Conservation (phyloP, 2,113 vertebrate genomes). For the Phrynosoma blainvillii region DNA sequence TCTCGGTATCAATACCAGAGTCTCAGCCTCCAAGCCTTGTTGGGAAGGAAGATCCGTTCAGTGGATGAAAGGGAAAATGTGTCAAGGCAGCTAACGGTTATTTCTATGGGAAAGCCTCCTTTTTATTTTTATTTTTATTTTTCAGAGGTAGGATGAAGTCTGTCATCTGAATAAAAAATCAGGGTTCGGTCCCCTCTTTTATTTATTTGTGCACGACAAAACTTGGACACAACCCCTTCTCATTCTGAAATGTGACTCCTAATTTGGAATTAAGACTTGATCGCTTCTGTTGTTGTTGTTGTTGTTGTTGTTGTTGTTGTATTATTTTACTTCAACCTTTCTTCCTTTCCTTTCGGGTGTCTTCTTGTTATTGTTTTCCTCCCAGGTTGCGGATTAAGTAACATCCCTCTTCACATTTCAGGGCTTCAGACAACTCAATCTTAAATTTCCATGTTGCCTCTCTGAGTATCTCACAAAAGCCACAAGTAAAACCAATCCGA, state of each 20-base stretch:
- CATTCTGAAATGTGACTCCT: not conserved
- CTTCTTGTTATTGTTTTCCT: accelerated
- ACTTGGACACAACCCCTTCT: not conserved
- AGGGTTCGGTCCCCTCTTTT: too few species aligned
- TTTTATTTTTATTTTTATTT: constrained; percentile 60
- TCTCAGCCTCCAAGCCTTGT: constrained; percentile 77
- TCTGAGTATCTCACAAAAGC: not conserved
- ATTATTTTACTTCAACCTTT: accelerated
- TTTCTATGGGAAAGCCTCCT: too few species aligned
- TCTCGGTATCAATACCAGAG: constrained; percentile 80
- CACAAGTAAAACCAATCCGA: too few species aligned
- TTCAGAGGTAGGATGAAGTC: not conserved
- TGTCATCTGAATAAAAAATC: too few species aligned
- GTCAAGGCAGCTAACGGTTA: not conserved
- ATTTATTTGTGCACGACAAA: too few species aligned
- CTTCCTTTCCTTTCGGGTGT: accelerated
- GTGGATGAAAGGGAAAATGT: constrained; percentile 79
- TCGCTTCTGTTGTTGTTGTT: not conserved
- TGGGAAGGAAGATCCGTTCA: constrained; percentile 77
- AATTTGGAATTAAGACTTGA: not conserved
- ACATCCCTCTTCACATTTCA: not conserved
- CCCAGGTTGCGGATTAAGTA: not conserved
- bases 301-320: not conserved
- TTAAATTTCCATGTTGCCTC: not conserved
- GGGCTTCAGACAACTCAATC: not conserved